Base-by-base conservation (phyloP, 2,797 vertebrate genomes). In the Meda fulgida region DNA sequence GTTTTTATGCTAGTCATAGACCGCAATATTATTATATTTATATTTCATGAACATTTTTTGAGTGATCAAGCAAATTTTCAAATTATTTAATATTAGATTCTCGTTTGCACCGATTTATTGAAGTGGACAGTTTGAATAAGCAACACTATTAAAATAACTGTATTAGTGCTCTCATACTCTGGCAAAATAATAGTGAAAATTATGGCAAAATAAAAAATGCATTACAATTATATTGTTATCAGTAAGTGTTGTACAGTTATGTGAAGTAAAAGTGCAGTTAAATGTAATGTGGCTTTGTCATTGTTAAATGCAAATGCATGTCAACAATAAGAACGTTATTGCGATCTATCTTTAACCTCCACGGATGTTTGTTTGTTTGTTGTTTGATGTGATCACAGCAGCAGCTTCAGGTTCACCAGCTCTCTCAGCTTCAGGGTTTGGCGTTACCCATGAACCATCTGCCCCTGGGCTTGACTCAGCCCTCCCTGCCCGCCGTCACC, bases 331-430 rank as follows among this genome's bases (percentile, higher is more conserved):
- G 66, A n/a, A 19, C 53, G 75, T 72, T 36, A 18, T 18, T 40
- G 58, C 58, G n/a, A 23, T 9, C 18, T 51, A 7, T 82, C 48
- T 66, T 21, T 80, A 46, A 78, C 75, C 63, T 77, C 38, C 53
- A 23, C 67, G 48, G 65, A 16, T 79, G 21, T 83, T 19, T 78
- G 60, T 48, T 83, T 89, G 83, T 85, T 88, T 86, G 89, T 77
- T 65, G 31, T n/a, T 90, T 36, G 80, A 87, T 86, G 79, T 90
- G 87, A 89, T 91, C 96, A 94, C 95, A 99, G 98, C 98, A 99
- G 97, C 97, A 99, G 97, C 98, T 99, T 91, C 98, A 99, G 91
- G 98, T 97, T 89, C 98, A 99, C 93, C 98, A 99, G 96, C 96
- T 99, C 91, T 99, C 98, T 3, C 98, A 99, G 96, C 97, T 99